A percentile compares a stretch with the other conserved stretches of the same genome.
phyloP scores from a whole-genome alignment of 1,140 invertebrate species.

The Berghia stephanieae region DNA sequence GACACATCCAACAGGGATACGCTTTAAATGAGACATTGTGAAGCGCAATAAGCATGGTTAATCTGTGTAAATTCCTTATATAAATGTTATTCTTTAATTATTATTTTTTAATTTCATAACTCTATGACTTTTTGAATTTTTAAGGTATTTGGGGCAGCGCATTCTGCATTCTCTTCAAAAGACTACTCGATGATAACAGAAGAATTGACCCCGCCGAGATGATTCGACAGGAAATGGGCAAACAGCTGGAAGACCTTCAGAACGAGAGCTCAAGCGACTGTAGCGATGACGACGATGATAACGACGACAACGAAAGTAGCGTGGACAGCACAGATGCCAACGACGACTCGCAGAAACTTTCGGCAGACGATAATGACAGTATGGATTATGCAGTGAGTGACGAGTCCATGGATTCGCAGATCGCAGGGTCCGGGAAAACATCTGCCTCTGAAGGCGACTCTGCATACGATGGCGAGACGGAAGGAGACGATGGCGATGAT shows the following conservation, averaged over 20 bases:
- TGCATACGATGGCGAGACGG: neutral
- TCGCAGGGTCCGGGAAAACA: neutral
- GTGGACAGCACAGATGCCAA: conserved; percentile 6
- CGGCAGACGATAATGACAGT: neutral
- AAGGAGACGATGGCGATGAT: conserved; percentile 22
- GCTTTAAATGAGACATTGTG: too few relatives aligned
- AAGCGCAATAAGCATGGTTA: neutral
- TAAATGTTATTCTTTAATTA: neutral
- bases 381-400: neutral
- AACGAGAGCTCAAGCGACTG: conserved; percentile 41
- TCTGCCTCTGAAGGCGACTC: neutral
- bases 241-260: conserved; percentile 44
- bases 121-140: conserved; percentile 25
- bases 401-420: neutral
- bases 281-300: conserved; percentile 49
- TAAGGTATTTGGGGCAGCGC: conserved; percentile 70
- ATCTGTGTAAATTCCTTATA: neutral
- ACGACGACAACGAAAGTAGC: conserved; percentile 26
- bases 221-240: conserved; percentile 63
- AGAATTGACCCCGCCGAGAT: conserved; percentile 64
- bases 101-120: neutral
- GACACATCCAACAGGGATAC: too few relatives aligned
- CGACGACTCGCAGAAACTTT: too few relatives aligned
- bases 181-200: conserved; percentile 64
- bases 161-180: conserved; percentile 69